phyloP scores from a whole-genome alignment of 2,797 vertebrate genomes.

The Antrozous pallidus region DNA sequence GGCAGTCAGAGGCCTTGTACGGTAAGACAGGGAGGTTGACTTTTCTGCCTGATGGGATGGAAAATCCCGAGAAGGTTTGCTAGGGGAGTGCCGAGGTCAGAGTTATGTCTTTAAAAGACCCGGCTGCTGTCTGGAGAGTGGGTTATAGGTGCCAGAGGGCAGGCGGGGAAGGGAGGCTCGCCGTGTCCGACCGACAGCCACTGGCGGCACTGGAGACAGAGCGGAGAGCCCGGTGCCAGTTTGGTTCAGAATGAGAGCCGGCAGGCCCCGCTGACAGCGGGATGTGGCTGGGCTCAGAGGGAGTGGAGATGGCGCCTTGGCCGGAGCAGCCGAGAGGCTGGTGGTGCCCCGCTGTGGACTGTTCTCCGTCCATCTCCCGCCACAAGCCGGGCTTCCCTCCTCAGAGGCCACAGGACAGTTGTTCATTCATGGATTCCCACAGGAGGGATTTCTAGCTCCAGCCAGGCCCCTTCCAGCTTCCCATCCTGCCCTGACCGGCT shows the following conservation, averaged over 20 bases:
- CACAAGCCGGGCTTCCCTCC: background rate
- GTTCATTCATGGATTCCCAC: constrained; percentile 50
- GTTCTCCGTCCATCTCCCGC: constrained; percentile 44
- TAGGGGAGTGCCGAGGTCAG: background rate
- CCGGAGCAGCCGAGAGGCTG: background rate
- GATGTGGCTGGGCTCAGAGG: constrained; percentile 9
- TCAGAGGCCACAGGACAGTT: background rate
- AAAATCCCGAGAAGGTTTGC: background rate
- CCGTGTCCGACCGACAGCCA: background rate
- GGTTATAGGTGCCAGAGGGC: background rate
- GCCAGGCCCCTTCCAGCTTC: background rate
- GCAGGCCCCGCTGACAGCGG: background rate
- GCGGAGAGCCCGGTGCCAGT: background rate
- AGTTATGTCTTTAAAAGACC: constrained; percentile 25
- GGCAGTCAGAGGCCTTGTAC: background rate
- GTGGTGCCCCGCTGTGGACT: background rate
- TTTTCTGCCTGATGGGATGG: background rate
- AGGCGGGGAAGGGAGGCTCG: background rate
- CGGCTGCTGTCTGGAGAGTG: background rate
- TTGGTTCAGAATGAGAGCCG: constrained; percentile 26
- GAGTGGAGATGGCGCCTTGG: background rate
- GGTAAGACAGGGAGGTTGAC: background rate
- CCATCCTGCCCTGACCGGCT: background rate
- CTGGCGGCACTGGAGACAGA: background rate
- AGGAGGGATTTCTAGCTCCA: background rate